phyloP scores from a whole-genome alignment of 1,140 invertebrate genomes.

The Aculops lycopersici region DNA sequence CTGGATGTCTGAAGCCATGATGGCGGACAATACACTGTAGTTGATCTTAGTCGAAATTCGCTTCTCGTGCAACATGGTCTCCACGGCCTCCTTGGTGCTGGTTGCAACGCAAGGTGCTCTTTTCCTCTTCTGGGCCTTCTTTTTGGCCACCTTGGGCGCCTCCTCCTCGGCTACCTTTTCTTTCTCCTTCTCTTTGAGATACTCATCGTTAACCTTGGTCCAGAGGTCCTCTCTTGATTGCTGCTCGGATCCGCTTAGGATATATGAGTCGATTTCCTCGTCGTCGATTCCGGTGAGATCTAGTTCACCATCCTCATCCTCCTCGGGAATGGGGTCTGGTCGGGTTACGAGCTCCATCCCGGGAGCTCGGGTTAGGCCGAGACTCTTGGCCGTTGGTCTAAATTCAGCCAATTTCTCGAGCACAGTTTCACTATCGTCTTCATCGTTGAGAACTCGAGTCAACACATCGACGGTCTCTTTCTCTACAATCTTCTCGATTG shows the following conservation, averaged over 20 bases:
- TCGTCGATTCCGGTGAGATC: conserved; percentile 48
- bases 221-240: conserved; percentile 42
- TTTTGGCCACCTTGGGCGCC: conserved; percentile 10
- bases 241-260: conserved; percentile 45
- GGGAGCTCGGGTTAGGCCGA: too few species aligned
- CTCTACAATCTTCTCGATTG: conserved; percentile 10
- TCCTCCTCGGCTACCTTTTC: conserved; percentile 15
- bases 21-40: conserved; percentile 86
- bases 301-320: conserved; percentile 29
- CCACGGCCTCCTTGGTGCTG: conserved; percentile 58
- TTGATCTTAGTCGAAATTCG: conserved; percentile 86
- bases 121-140: conserved; percentile 12
- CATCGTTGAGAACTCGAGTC: neutral
- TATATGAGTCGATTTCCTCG: conserved; percentile 40
- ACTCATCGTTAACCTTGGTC: conserved; percentile 26
- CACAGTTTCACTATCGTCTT: conserved; percentile 1
- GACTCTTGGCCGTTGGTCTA: conserved; percentile 16
- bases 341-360: too few species aligned
- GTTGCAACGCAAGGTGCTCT: conserved; percentile 30
- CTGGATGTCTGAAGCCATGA: too few species aligned
- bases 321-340: too few species aligned
- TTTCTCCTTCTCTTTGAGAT: conserved; percentile 21
- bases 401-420: conserved; percentile 3
- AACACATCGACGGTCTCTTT: conserved; percentile 9
- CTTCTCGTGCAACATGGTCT: conserved; percentile 74